Percentiles rank a stretch among this genome's conserved stretches.
These are phyloP conservation scores for Tineola bisselliella DNA, from an alignment of 2,888 invertebrate species.

Conservation along the genomic window DNA sequence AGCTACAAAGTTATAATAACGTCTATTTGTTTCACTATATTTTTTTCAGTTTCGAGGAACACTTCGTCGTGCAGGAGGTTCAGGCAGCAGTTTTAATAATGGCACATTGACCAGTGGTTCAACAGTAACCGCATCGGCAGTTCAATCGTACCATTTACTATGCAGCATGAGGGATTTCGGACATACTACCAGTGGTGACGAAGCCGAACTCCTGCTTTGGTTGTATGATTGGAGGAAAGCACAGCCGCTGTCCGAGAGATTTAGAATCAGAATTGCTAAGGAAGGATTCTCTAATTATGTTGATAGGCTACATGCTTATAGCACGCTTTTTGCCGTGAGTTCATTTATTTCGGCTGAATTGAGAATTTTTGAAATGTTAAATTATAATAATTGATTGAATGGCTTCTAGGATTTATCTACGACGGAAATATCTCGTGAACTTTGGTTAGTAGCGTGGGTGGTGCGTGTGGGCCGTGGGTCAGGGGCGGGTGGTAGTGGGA, in stretches of 20 bases:
- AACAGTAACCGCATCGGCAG: slow-evolving; percentile 27
- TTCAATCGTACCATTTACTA: slow-evolving; percentile 72
- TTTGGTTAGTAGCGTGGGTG: slow-evolving; percentile 90
- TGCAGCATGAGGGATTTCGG: slow-evolving; percentile 91
- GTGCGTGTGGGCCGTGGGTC: slow-evolving; percentile 89
- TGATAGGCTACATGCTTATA: slow-evolving; percentile 86
- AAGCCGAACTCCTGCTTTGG: slow-evolving; percentile 88
- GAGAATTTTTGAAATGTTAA: not conserved
- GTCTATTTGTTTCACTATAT: no score
- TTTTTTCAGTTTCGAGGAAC: slow-evolving; percentile 54
- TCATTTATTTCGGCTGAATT: not conserved
- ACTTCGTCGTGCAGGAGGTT: slow-evolving; percentile 53
- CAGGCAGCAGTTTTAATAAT: slow-evolving; percentile 57
- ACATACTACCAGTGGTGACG: slow-evolving; percentile 88
- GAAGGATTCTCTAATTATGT: slow-evolving; percentile 91
- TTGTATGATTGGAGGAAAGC: slow-evolving; percentile 82
- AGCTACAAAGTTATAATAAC: no score
- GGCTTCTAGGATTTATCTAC: slow-evolving; percentile 78
- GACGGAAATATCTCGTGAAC: slow-evolving; percentile 83
- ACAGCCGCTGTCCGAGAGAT: slow-evolving; percentile 87
- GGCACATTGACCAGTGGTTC: slow-evolving; percentile 45
- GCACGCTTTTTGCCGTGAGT: slow-evolving; percentile 85
- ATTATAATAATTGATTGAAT: not conserved
- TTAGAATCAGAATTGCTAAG: slow-evolving; percentile 87
- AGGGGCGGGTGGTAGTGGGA: slow-evolving; percentile 50